A percentile compares a stretch with the other conserved stretches of the same genome.
These are phyloP conservation scores for Alligator mississippiensis DNA, from an alignment of 2,113 vertebrate genomes.

Conservation along the genomic window DNA sequence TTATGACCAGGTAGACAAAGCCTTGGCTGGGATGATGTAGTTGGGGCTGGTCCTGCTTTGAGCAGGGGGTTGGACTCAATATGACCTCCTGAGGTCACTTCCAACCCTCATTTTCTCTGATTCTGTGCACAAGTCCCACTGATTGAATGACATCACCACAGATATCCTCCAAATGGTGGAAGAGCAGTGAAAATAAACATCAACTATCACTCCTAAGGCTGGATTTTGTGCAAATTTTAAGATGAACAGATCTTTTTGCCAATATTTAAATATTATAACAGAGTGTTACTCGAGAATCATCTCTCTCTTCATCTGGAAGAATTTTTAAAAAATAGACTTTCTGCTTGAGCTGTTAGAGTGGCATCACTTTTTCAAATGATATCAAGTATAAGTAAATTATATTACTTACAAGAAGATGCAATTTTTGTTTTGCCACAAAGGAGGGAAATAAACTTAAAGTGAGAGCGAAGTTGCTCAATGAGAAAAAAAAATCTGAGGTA, in stretches of 20 bases:
- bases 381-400: constrained; percentile 78
- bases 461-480: constrained; percentile 8
- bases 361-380: constrained; percentile 72
- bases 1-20: too few relatives aligned
- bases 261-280: constrained; percentile 51
- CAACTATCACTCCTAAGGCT: background rate
- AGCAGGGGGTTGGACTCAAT: too few relatives aligned
- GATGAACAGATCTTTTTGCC: background rate
- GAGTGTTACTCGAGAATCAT: constrained; percentile 58
- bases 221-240: constrained; percentile 6
- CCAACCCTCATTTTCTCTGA: too few relatives aligned
- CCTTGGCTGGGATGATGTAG: too few relatives aligned
- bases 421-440: constrained; percentile 76
- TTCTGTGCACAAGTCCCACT: background rate
- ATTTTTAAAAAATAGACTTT: constrained; percentile 55
- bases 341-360: constrained; percentile 70
- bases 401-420: constrained; percentile 75
- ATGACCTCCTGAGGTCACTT: too few relatives aligned
- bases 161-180: background rate
- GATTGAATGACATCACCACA: background rate
- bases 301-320: constrained; percentile 67
- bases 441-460: constrained; percentile 43
- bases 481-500: background rate
- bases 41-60: too few relatives aligned
- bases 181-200: background rate